These are phyloP conservation scores for Rhingia rostrata DNA, from an alignment of 2,888 invertebrate genomes.

Conservation along the genomic window DNA sequence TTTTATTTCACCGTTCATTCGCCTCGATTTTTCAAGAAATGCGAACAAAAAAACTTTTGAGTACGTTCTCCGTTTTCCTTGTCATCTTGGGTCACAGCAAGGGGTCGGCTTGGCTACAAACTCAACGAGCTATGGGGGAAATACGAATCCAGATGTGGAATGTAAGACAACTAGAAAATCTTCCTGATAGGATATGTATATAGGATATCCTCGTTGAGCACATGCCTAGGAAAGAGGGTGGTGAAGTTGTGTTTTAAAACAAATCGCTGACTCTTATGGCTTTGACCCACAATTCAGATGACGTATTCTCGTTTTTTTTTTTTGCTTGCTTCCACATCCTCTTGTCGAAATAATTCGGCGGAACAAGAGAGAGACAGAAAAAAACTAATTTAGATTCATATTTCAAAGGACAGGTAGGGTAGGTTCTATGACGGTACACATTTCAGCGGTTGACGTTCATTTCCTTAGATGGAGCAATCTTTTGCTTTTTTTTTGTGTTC, in stretches of 20 bases:
- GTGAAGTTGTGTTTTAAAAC: slow-evolving; percentile 37
- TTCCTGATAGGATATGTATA: slow-evolving; percentile 28
- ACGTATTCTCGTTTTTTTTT: slow-evolving; percentile 36
- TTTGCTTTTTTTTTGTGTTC: slow-evolving; percentile 19
- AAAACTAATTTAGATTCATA: slow-evolving; percentile 62
- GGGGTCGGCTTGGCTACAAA: slow-evolving; percentile 1
- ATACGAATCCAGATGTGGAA: slow-evolving; percentile 49
- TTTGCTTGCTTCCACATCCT: not conserved
- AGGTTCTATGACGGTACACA: not conserved
- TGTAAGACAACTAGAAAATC: slow-evolving; percentile 26
- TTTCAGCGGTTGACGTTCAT: slow-evolving; percentile 49
- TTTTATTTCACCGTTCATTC: slow-evolving; percentile 52
- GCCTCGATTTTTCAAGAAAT: slow-evolving; percentile 44
- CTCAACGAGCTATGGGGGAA: not conserved
- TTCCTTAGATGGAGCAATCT: slow-evolving; percentile 50
- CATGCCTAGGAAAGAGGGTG: not conserved
- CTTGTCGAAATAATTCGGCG: slow-evolving; percentile 24
- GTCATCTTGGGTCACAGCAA: slow-evolving; percentile 11
- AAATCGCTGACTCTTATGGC: slow-evolving; percentile 64
- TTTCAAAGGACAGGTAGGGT: slow-evolving; percentile 47
- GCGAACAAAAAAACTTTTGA: not conserved
- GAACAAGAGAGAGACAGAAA: not conserved
- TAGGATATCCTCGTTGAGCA: not conserved
- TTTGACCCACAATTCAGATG: slow-evolving; percentile 69
- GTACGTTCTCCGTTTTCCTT: not conserved